Evolutionary conservation across 2,113 vertebrate genomes (phyloP), one percentile per base, ranked within the genome.

Genomic region (Fulmarus glacialis): DNA sequence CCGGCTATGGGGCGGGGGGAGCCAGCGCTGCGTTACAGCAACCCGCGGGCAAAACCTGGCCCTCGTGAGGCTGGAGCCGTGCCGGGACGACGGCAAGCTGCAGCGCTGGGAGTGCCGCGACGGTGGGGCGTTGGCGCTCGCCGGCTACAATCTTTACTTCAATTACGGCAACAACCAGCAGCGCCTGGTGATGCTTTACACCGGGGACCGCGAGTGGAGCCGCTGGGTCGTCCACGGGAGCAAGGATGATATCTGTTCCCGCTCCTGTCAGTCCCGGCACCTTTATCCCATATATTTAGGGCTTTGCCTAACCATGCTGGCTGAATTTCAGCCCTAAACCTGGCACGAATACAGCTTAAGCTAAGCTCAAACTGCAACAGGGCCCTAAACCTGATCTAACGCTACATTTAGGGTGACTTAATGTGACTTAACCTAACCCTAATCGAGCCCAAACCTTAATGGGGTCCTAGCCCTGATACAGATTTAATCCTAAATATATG

Each of bases 111-210:
- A 77, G 27, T 92, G 66, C 15, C 62, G 52, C 2, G 27, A 2
- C 0, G 87, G 68, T 0, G 55, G 55, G 6, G 12, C 90, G 23
- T 12, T 90, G 75, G 92, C 81, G 0, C 21, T 93, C 6, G 75
- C 48, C 1, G 92, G 87, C 1, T 17, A 52, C 5, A 2, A 48
- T 3, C 81, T 97, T 14, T 94, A 84, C n/a, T 95, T 97, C 36
- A 97, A 97, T 22, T 97, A 78, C 21, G 93, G 96, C 42, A 90
- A 96, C 82, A 92, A 89, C 75, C 12, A 3, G 10, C 4, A 29
- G 21, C 17, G 9, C 1, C 8, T 13, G 8, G 93, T 94, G 64
- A 94, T 94, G 66, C 91, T 97, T 12, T 97, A 73, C 74, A 32
- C 14, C 2, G 95, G 96, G 4, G 47, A 77, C 13, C 64, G 88